These are phyloP conservation scores for Corvus cornix DNA, from an alignment of 2,113 vertebrate species.

Conservation along the genomic window DNA sequence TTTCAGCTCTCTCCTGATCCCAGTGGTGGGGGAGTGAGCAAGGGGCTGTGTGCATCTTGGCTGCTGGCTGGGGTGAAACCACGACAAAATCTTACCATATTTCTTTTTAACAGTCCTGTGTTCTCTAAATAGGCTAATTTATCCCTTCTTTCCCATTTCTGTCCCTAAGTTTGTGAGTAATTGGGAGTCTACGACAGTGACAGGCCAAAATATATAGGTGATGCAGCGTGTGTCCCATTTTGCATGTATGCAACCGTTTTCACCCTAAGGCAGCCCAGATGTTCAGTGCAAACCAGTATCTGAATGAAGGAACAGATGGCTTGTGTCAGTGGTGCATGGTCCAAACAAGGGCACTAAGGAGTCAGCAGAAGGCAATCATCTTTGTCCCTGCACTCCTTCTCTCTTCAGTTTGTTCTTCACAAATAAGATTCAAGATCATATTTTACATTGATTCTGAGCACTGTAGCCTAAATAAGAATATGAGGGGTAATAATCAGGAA, in stretches of 20 bases:
- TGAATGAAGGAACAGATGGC: background rate
- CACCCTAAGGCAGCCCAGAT: background rate
- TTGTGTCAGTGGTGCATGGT: background rate
- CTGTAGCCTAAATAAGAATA: background rate
- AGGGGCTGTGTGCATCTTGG: background rate
- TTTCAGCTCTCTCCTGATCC: background rate
- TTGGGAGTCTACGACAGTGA: background rate
- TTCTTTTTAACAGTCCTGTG: background rate
- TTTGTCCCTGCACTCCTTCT: background rate
- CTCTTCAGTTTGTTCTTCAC: background rate
- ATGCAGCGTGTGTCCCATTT: background rate
- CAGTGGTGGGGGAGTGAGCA: background rate
- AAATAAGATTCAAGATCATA: background rate
- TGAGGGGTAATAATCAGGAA: background rate
- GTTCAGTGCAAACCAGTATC: background rate
- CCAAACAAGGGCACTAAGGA: background rate
- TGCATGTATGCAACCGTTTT: background rate
- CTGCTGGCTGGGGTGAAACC: background rate
- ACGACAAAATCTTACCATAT: fast-evolving
- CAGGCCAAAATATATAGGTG: background rate
- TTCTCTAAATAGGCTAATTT: background rate
- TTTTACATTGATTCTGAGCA: background rate
- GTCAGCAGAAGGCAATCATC: background rate
- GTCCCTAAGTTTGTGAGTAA: background rate
- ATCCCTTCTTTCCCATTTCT: background rate